These are phyloP conservation scores for Salvelinus sp. DNA, from an alignment of 2,113 vertebrate genomes.

Conservation along the genomic window DNA sequence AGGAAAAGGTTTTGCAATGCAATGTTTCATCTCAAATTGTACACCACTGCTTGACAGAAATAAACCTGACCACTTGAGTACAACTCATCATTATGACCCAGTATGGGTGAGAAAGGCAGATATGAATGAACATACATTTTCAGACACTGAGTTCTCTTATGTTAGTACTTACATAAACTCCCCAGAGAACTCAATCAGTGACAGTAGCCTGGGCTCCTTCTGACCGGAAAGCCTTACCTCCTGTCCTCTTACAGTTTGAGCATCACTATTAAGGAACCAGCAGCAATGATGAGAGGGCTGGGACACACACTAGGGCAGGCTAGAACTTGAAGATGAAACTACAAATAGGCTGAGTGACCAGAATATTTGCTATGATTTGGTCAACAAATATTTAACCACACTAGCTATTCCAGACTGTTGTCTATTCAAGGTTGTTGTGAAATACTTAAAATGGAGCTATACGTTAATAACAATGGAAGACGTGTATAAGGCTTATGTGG, in stretches of 20 bases:
- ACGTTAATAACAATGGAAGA: too few relatives aligned
- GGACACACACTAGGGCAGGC: neutral
- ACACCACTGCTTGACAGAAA: neutral
- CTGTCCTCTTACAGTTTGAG: constrained; percentile 78
- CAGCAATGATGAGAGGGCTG: constrained; percentile 28
- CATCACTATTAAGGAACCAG: constrained; percentile 73
- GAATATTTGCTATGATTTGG: neutral
- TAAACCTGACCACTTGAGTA: neutral
- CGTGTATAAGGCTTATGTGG: too few relatives aligned
- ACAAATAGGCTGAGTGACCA: neutral
- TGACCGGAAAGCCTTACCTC: constrained; percentile 77
- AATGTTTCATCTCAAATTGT: neutral
- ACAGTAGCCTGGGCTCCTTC: constrained; percentile 81
- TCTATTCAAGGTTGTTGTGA: too few relatives aligned
- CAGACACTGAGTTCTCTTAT: constrained; percentile 6
- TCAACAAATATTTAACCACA: too few relatives aligned
- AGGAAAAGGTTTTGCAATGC: neutral
- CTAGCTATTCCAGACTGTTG: too few relatives aligned
- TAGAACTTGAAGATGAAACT: neutral
- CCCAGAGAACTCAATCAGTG: constrained; percentile 78
- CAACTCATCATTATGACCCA: neutral
- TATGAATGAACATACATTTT: too few relatives aligned
- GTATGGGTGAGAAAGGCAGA: neutral
- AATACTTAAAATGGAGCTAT: too few relatives aligned
- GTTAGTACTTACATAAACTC: constrained; percentile 83